Base-by-base conservation (phyloP, 2,888 invertebrate species). In the Aleiodes testaceus region DNA sequence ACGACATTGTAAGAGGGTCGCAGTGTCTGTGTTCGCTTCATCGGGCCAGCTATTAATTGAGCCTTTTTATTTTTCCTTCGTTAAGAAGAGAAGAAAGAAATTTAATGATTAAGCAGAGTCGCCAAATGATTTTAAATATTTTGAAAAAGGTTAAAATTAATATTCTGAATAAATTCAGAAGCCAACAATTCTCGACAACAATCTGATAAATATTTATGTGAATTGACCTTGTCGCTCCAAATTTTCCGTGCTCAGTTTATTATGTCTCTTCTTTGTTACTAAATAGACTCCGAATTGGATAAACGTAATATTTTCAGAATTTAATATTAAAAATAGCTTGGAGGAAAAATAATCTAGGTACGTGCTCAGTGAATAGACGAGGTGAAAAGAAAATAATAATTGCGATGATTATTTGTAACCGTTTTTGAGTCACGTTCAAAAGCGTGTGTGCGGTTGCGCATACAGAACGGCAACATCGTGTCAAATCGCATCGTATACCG, bases 401-500 rank as follows among this genome's bases (percentile, higher is more conserved):
- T 59, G 20, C 59, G 59, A 18, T 59, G 16, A 59, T 59, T 59
- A 42, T 59, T 36, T 36, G 36, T 59, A 42, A 36, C 16, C 42
- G 42, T 36, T 42, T 36, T 59, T 59, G 36, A 59, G 59, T 59
- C 36, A 42, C 59, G 59, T 59, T 42, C 42, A 59, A 42, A 14
- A 22, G 42, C 45, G 63, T 63, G 45, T 63, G 63, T 12, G 44
- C 12, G 11, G 7, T 22, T 63, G 63, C 63, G 63, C 63, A 63
- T 63, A 44, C 45, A 45, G n/a, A 45, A 45, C 20, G 18, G 45
- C 22, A 63, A 63, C 45, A 63, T 63, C 65, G 69, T 69, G 67
- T 72, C 65, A 67, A 72, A 73, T 65, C 14, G 18, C 63, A 52
- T 36, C 36, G 26, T 44, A 65, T 14, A 66, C 63, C 45, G 72